Evolutionary conservation across 2,113 vertebrate species (phyloP).

Genomic region (Canis aureus): DNA sequence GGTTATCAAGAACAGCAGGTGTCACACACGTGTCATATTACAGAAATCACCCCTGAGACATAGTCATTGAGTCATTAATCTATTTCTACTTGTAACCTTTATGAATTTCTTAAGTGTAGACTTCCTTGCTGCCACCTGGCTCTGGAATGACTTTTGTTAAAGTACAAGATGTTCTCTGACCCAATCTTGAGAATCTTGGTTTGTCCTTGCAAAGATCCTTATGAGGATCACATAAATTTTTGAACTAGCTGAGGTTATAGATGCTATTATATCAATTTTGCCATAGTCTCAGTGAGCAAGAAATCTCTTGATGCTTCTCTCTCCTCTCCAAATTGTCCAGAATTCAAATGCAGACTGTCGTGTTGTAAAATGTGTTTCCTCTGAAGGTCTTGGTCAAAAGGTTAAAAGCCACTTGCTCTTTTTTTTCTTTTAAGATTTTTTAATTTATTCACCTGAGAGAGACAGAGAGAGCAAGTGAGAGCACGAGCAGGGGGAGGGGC

Average conservation of each 20-base stretch:
- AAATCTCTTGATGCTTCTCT: not conserved
- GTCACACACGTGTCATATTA: not conserved
- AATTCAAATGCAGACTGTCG: not conserved
- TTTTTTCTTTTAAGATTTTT: not conserved
- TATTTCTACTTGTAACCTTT: not conserved
- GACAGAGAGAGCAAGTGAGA: not conserved
- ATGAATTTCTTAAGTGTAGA: not conserved
- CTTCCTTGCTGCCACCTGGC: not conserved
- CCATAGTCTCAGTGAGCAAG: not conserved
- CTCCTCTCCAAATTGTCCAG: not conserved
- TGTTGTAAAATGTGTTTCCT: not conserved
- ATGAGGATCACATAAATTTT: not conserved
- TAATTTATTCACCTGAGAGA: not conserved
- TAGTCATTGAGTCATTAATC: not conserved
- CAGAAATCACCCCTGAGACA: not conserved
- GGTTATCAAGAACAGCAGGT: not conserved
- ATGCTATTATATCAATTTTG: not conserved
- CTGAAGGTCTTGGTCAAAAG: not conserved
- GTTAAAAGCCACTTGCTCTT: not conserved
- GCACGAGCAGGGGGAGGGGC: not conserved
- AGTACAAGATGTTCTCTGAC: not conserved
- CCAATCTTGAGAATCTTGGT: not conserved
- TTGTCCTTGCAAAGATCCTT: not conserved
- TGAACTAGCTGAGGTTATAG: rapidly evolving
- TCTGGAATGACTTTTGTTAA: not conserved